Evolutionary conservation across 2,888 invertebrate species (phyloP), one percentile per base, ranked within the genome.

Genomic region (Mongoloraphidia duomilia): DNA sequence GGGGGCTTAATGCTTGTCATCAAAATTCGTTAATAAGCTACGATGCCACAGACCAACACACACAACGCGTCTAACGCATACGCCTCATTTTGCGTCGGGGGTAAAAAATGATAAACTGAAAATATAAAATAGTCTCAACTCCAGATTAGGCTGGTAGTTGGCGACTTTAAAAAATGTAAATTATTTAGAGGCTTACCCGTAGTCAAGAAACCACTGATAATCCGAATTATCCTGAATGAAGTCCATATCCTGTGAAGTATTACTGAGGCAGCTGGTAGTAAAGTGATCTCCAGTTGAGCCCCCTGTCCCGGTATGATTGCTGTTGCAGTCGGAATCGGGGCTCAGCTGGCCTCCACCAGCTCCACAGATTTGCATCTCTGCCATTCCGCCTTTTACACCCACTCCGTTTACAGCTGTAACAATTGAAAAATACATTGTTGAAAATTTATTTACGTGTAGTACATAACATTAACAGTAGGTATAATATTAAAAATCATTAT

Each of bases 181-280:
- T 34, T 13, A n/a, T 34, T 9, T 38, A 41, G 13, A 42, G 47
- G 69, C 74, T 74, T 60, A 84, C 84, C 87, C 87, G 63, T 88
- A 89, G 68, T 89, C 89, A 60, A 87, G 78, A 69, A 88, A 88
- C 90, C 90, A 90, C 68, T 90, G 86, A 67, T 90, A 90, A 61
- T 90, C 90, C 60, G 86, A 86, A 74, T 88, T 89, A 70, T 90
- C 90, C 70, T 83, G 83, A 58, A 82, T 76, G 65, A 83, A 84
- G 64, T 83, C 83, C 43, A 71, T 67, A 61, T 76, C 75, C 57
- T 74, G 75, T 36, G 74, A 74, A 46, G 74, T 72, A 58, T 72
- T 74, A 56, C 69, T 69, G 48, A 68, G 60, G 53, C 63, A 66
- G 56, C 65, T 66, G 49, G 61, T 63, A 13, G 48, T 43, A 36